phyloP scores from a whole-genome alignment of 2,113 vertebrate species.

The Rhinogobius similis region DNA sequence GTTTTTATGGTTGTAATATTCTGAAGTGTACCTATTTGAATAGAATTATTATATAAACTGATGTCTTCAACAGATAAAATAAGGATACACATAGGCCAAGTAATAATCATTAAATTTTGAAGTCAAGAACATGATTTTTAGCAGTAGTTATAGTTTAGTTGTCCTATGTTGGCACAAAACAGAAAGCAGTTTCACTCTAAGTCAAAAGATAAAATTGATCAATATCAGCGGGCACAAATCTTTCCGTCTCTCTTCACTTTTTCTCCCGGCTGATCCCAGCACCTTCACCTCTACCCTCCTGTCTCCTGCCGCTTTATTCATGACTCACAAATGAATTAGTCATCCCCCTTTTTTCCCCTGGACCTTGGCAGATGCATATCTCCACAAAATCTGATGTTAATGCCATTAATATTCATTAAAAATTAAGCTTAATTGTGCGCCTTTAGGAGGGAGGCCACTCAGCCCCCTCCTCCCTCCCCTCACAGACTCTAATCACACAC shows the following conservation, averaged over 20 bases:
- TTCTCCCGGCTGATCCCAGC: conserved; percentile 26
- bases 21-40: neutral
- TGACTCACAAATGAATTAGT: conserved; percentile 80
- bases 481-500: conserved; percentile 23
- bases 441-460: conserved; percentile 64
- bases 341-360: conserved; percentile 51
- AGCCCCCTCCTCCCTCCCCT: conserved; percentile 2
- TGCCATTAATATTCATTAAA: conserved; percentile 85
- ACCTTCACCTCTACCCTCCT: conserved; percentile 20
- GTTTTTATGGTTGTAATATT: neutral
- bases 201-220: no score
- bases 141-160: neutral
- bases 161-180: neutral
- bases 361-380: conserved; percentile 78
- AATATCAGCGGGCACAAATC: neutral
- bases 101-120: no score
- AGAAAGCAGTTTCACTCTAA: neutral
- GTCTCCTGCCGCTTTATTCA: conserved; percentile 59
- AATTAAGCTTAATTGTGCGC: conserved; percentile 82
- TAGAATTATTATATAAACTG: no score
- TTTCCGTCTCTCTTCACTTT: conserved; percentile 4
- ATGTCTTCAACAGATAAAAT: no score
- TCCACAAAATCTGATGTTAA: conserved; percentile 78
- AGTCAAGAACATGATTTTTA: neutral
- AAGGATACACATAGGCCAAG: no score